Evolutionary conservation across 2,113 vertebrate genomes (phyloP).

Genomic region (Chloropsis cyanopogon): DNA sequence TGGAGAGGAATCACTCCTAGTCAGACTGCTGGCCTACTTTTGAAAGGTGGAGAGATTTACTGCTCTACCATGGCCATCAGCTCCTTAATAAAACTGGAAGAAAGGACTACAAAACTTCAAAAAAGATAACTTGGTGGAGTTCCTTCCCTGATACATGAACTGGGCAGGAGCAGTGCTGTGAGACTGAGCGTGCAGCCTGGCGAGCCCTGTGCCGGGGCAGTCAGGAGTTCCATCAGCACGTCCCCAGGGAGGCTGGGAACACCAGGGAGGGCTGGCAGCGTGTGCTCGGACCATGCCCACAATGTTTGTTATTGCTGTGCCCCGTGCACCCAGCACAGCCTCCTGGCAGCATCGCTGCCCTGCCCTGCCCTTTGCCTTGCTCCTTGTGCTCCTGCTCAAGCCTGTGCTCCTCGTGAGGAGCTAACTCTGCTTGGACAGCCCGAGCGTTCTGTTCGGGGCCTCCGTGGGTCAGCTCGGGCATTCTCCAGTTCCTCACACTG

Average conservation of each 20-base stretch:
- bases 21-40: background rate
- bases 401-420: background rate
- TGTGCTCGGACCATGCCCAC: fast-evolving
- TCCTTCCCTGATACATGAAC: background rate
- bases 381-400: background rate
- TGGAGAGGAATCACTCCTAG: background rate
- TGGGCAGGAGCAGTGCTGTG: background rate
- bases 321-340: background rate
- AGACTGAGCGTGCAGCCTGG: background rate
- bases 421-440: background rate
- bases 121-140: background rate
- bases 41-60: background rate
- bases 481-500: background rate
- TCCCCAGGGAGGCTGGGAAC: background rate
- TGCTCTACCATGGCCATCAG: background rate
- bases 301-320: background rate
- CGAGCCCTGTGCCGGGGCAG: background rate
- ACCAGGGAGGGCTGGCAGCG: background rate
- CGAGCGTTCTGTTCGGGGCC: fast-evolving
- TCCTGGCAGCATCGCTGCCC: background rate
- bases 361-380: background rate
- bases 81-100: background rate
- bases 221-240: fast-evolving
- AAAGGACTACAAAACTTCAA: background rate
- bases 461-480: fast-evolving